Evolutionary conservation across 2,888 invertebrate genomes (phyloP).

Genomic region (Rhamphomyia laevipes): DNA sequence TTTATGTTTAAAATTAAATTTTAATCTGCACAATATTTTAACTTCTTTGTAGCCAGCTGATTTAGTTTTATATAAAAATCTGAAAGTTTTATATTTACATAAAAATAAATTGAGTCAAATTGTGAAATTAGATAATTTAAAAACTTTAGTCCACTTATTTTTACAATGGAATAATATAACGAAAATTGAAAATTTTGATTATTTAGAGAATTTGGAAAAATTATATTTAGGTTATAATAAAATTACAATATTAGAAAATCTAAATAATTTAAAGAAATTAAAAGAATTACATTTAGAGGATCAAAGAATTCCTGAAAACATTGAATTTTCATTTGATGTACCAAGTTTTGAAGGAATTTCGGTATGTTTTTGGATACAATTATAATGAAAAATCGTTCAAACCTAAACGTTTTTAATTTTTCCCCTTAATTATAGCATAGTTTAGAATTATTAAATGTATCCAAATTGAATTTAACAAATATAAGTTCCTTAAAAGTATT

Average conservation of each 20-base stretch:
- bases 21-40: not conserved
- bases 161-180: slow-evolving; percentile 66
- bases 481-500: slow-evolving; percentile 31
- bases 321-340: slow-evolving; percentile 55
- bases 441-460: slow-evolving; percentile 48
- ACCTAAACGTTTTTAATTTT: too few species aligned
- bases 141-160: slow-evolving; percentile 55
- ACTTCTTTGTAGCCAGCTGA: slow-evolving; percentile 14
- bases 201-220: slow-evolving; percentile 56
- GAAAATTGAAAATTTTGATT: slow-evolving; percentile 53
- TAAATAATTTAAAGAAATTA: slow-evolving; percentile 46
- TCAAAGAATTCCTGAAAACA: slow-evolving; percentile 45
- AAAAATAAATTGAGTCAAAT: slow-evolving; percentile 68
- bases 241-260: slow-evolving; percentile 56
- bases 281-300: slow-evolving; percentile 58
- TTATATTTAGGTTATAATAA: slow-evolving; percentile 61
- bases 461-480: slow-evolving; percentile 48
- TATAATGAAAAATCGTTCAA: too few species aligned
- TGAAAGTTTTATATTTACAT: slow-evolving; percentile 62
- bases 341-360: slow-evolving; percentile 46
- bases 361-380: too few species aligned
- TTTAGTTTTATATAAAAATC: slow-evolving; percentile 29
- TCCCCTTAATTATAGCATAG: slow-evolving; percentile 37
- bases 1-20: not conserved
- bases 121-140: slow-evolving; percentile 53